Conservation (phyloP, 1,140 invertebrate genomes). For the Neomicropteryx cornuta region DNA sequence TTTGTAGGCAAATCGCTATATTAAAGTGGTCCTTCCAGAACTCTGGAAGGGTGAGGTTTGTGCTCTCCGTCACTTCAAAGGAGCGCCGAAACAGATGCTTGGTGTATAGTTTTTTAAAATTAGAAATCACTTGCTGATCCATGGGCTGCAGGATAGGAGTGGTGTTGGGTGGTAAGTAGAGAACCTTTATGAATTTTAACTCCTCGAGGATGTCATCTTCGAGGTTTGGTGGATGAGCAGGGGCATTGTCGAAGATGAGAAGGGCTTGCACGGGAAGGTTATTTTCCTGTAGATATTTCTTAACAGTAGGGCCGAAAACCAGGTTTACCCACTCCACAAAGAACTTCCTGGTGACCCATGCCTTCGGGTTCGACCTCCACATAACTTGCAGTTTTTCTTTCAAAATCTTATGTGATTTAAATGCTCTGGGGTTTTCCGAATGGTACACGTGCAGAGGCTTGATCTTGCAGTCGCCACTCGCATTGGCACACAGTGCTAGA, state of each 20-base stretch:
- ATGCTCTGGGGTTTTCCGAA: constrained; percentile 18
- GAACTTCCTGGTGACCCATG: constrained; percentile 22
- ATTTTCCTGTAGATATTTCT: constrained; percentile 17
- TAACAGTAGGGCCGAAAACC: constrained; percentile 20
- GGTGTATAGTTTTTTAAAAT: no score
- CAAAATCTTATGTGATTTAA: constrained; percentile 20
- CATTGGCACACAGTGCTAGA: constrained; percentile 19
- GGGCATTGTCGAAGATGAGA: constrained; percentile 26
- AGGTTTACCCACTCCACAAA: constrained; percentile 24
- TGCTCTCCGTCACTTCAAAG: no score
- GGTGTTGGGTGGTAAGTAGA: constrained; percentile 31
- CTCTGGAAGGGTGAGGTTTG: no score
- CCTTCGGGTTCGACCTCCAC: constrained; percentile 22
- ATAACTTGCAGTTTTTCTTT: constrained; percentile 16
- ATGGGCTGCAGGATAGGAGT: constrained; percentile 38
- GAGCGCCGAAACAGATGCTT: no score
- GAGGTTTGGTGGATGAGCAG: constrained; percentile 17
- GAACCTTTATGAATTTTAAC: constrained; percentile 14
- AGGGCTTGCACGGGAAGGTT: constrained; percentile 23
- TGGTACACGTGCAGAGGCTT: constrained; percentile 18
- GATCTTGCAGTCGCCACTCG: constrained; percentile 17
- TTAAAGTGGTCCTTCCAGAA: no score
- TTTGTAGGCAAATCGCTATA: no score
- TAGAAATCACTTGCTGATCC: constrained; percentile 34
- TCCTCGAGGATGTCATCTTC: constrained; percentile 11